These are phyloP conservation scores for Lepidurus couesii DNA, from an alignment of 1,140 invertebrate genomes.

Conservation along the genomic window DNA sequence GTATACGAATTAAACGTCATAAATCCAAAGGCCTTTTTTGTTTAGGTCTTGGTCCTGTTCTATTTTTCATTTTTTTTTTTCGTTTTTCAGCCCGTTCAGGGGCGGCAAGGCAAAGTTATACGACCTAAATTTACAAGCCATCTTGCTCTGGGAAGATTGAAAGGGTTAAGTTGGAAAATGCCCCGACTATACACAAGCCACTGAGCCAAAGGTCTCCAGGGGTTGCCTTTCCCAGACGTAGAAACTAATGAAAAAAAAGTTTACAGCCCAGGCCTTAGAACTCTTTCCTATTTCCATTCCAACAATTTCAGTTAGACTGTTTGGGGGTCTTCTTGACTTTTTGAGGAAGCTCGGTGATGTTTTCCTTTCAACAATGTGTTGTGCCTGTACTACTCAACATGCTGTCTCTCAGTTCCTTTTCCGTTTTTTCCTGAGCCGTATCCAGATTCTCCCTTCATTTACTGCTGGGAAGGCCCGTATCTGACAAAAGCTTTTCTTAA, in stretches of 20 bases:
- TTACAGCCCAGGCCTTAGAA: background rate
- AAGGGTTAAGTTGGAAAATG: constrained; percentile 14
- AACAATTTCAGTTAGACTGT: background rate
- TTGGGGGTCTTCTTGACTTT: background rate
- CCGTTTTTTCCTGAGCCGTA: too few species aligned
- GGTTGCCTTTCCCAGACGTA: constrained; percentile 1
- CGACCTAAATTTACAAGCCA: constrained; percentile 5
- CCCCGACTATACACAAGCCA: background rate
- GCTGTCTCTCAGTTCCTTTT: too few species aligned
- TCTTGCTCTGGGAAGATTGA: constrained; percentile 1
- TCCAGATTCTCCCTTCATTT: too few species aligned
- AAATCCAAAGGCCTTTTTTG: background rate
- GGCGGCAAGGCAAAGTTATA: background rate
- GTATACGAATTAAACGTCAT: background rate
- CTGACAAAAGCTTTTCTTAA: too few species aligned
- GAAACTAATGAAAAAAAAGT: constrained; percentile 22
- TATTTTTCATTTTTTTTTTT: background rate
- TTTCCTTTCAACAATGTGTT: background rate
- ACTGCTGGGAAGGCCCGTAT: too few species aligned
- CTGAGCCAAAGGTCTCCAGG: background rate
- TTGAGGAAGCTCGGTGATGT: background rate
- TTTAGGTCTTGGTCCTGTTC: background rate
- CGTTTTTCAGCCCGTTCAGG: background rate
- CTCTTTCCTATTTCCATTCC: background rate
- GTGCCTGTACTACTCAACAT: too few species aligned